A percentile compares a stretch with the other conserved stretches of the same genome.
Evolutionary conservation across 2,888 invertebrate species (phyloP).

Genomic region (Dynastes hyllus): DNA sequence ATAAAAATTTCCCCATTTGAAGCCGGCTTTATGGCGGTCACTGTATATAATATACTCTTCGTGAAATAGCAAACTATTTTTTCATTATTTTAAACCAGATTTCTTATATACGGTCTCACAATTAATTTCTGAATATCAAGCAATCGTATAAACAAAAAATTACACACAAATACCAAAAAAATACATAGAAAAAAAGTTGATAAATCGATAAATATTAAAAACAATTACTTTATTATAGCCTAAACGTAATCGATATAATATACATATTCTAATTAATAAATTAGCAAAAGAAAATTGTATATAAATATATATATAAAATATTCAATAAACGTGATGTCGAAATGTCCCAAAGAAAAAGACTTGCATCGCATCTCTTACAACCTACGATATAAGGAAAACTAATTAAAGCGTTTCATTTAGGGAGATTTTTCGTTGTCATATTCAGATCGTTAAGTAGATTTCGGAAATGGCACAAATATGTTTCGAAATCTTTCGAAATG

Average conservation of each 20-base stretch:
- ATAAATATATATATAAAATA: background rate
- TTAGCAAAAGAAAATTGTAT: background rate
- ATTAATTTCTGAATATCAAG: too few relatives aligned
- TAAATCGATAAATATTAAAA: background rate
- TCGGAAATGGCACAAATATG: background rate
- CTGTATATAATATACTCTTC: too few relatives aligned
- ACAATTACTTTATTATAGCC: background rate
- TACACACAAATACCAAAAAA: background rate
- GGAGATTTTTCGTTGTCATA: conserved; percentile 2
- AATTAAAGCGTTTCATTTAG: conserved; percentile 3
- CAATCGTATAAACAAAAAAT: too few relatives aligned
- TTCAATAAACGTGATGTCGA: background rate
- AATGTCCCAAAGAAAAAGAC: too few relatives aligned
- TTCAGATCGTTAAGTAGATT: conserved; percentile 13
- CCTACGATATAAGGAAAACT: background rate
- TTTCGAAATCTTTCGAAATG: conserved; percentile 1
- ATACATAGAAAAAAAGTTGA: background rate
- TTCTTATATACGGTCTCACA: too few relatives aligned
- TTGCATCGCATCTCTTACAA: background rate
- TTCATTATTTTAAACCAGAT: too few relatives aligned
- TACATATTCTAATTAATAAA: conserved; percentile 1
- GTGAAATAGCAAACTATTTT: too few relatives aligned
- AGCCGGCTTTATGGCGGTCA: too few relatives aligned
- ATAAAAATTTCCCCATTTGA: too few relatives aligned
- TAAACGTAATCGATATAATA: background rate